Base-by-base conservation (phyloP, 2,113 vertebrate genomes). In the Zingel zingel region DNA sequence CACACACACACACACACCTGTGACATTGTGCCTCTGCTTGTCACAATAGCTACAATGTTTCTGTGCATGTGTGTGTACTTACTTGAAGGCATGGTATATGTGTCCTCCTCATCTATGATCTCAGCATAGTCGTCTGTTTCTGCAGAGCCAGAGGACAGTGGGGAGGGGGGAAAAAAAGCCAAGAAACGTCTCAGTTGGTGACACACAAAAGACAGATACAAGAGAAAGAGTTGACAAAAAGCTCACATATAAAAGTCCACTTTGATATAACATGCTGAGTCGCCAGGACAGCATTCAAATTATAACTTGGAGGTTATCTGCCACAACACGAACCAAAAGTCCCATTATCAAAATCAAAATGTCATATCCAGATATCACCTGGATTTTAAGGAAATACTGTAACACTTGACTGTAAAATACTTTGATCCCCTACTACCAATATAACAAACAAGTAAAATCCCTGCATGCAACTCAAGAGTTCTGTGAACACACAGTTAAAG, bases 81-180 rank as follows among this genome's bases (percentile, higher is more conserved):
- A 99, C 98, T 99, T 81, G 98, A 99, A 79, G 98, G 98, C 98
- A 99, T 99, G 68, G 98, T 99, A 1, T 99, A 99, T 0, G 97
- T 98, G 88, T 99, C 98, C 91, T 99, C 98, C 89, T 99, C 98
- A 80, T 99, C 98, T 94, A 99, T 97, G 85, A 99, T 99, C 96
- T 99, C 98, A 23, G 98, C 98, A 72, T 99, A 99, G 93, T 99
- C 98, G 45, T 99, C 98, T 0, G 98, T 99, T 93, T 99, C 98
- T 99, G 95, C 45, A 92, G 79, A 81, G 84, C 19, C 39, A 62
- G 7, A 50, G 50, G 0, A 10, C 50, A 77, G 47, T 8, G 14
- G 23, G 36, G n/a, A 50, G 48, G 70, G 13, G 27, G 30, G 3
- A 30, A 65, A 71, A n/a, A 25, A 57, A 10, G 54, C 3, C 6